Evolutionary conservation across 2,888 invertebrate species (phyloP).

Genomic region (Globia sparganii): DNA sequence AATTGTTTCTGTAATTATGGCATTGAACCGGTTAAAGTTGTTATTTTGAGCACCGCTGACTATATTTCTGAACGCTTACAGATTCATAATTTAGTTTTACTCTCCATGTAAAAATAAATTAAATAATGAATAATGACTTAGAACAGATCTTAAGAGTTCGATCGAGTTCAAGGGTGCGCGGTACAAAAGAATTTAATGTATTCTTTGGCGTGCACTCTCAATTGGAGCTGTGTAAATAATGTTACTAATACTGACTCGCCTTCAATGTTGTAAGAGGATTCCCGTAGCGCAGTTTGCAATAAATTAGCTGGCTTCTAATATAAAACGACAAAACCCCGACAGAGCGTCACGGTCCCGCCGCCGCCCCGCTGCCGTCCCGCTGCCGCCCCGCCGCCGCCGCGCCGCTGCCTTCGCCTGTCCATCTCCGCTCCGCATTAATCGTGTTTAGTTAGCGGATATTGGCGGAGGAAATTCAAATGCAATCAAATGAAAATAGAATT

Average conservation of each 20-base stretch:
- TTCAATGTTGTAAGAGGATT: slow-evolving; percentile 81
- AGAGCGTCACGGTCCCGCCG: slow-evolving; percentile 79
- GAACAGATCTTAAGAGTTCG: slow-evolving; percentile 9
- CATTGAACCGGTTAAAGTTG: too few relatives aligned
- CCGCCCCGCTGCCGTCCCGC: slow-evolving; percentile 56
- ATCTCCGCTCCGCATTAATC: slow-evolving; percentile 90
- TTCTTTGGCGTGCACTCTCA: slow-evolving; percentile 46
- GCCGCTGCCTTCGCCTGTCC: slow-evolving; percentile 83
- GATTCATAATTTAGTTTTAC: neutral
- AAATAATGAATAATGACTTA: neutral
- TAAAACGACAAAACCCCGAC: slow-evolving; percentile 89
- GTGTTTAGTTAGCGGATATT: slow-evolving; percentile 91
- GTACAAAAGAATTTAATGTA: slow-evolving; percentile 31
- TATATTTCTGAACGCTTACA: neutral
- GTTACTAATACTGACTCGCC: slow-evolving; percentile 71
- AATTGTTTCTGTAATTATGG: too few relatives aligned
- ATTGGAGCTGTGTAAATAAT: slow-evolving; percentile 71
- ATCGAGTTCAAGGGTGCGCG: slow-evolving; percentile 6
- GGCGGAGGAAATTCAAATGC: slow-evolving; percentile 91
- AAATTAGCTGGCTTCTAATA: slow-evolving; percentile 90
- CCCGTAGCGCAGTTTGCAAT: slow-evolving; percentile 88
- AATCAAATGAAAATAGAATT: slow-evolving; percentile 91
- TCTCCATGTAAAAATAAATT: neutral
- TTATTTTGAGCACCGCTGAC: neutral
- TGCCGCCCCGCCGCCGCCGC: slow-evolving; percentile 70